Conservation (phyloP, 2,888 invertebrate species). For the Hermaeophaga mercurialis region DNA sequence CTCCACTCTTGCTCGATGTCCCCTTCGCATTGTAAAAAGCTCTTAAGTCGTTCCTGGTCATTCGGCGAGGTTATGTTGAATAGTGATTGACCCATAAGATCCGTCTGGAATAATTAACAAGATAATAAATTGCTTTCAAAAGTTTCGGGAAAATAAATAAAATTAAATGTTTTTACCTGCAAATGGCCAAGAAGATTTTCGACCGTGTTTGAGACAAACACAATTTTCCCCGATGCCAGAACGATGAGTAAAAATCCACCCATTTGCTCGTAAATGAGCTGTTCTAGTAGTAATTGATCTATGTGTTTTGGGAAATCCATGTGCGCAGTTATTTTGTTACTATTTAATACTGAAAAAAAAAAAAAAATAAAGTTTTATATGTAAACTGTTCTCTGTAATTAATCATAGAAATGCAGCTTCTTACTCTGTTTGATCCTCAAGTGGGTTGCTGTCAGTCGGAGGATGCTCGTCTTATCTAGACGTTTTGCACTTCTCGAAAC, state of each 20-base stretch:
- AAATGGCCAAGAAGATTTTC: slow-evolving; percentile 86
- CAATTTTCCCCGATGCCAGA: slow-evolving; percentile 80
- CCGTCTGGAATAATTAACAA: slow-evolving; percentile 73
- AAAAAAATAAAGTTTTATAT: slow-evolving; percentile 1
- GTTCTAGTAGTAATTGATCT: slow-evolving; percentile 67
- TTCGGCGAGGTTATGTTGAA: slow-evolving; percentile 81
- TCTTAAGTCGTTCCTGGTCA: slow-evolving; percentile 74
- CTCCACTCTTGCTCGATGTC: slow-evolving; percentile 61
- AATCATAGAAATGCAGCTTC: slow-evolving; percentile 28
- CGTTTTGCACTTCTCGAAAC: slow-evolving; percentile 81
- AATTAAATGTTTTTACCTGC: slow-evolving; percentile 62
- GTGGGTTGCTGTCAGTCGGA: slow-evolving; percentile 85
- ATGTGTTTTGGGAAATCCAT: slow-evolving; percentile 61
- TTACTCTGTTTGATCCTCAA: slow-evolving; percentile 75
- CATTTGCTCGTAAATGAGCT: slow-evolving; percentile 63
- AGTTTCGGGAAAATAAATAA: not conserved
- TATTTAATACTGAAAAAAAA: slow-evolving; percentile 42
- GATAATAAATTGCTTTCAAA: no score
- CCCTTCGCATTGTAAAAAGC: slow-evolving; percentile 63
- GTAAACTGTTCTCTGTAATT: not conserved
- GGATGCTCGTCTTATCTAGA: slow-evolving; percentile 89
- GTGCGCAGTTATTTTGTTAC: slow-evolving; percentile 36
- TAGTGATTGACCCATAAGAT: slow-evolving; percentile 81
- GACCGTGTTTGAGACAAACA: slow-evolving; percentile 83
- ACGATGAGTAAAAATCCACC: slow-evolving; percentile 83